Evolutionary conservation across 2,797 vertebrate genomes (phyloP).

Genomic region (Lindbergichthys nudifrons): DNA sequence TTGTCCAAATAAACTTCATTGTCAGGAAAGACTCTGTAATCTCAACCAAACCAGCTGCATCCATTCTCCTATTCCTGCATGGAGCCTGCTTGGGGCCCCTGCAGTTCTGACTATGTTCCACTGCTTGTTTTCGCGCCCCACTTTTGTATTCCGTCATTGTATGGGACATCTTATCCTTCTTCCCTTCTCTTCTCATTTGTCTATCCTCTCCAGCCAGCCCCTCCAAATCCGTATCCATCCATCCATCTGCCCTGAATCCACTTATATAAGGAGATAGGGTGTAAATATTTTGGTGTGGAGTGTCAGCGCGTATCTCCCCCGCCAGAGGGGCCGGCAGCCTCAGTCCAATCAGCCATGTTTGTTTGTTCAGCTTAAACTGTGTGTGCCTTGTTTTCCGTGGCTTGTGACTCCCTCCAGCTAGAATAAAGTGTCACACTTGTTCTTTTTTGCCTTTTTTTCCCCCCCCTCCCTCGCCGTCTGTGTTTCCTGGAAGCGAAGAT

Average conservation of each 20-base stretch:
- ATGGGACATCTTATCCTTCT: slow-evolving; percentile 51
- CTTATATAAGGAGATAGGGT: slow-evolving; percentile 81
- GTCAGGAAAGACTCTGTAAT: slow-evolving; percentile 10
- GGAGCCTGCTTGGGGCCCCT: neutral
- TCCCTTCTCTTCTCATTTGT: slow-evolving; percentile 61
- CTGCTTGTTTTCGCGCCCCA: slow-evolving; percentile 42
- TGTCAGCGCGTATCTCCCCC: slow-evolving; percentile 68
- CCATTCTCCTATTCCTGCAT: neutral
- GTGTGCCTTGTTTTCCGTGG: slow-evolving; percentile 81
- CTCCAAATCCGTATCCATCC: slow-evolving; percentile 65
- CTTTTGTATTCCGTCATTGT: slow-evolving; percentile 65
- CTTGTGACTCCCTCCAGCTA: slow-evolving; percentile 65
- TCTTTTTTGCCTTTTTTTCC: slow-evolving; percentile 28
- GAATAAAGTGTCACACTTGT: slow-evolving; percentile 74
- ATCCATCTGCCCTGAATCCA: slow-evolving; percentile 74
- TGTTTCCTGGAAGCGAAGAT: slow-evolving; percentile 65
- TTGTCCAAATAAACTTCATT: neutral
- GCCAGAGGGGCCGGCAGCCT: slow-evolving; percentile 57
- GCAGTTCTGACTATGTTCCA: neutral
- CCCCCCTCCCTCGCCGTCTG: slow-evolving; percentile 35
- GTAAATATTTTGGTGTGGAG: slow-evolving; percentile 80
- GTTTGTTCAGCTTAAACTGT: slow-evolving; percentile 86
- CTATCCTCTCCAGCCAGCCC: slow-evolving; percentile 67
- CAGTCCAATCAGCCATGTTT: slow-evolving; percentile 82
- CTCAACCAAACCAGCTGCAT: slow-evolving; percentile 9